These are phyloP conservation scores for Apteryx mantelli DNA, from an alignment of 2,113 vertebrate genomes.

Conservation along the genomic window DNA sequence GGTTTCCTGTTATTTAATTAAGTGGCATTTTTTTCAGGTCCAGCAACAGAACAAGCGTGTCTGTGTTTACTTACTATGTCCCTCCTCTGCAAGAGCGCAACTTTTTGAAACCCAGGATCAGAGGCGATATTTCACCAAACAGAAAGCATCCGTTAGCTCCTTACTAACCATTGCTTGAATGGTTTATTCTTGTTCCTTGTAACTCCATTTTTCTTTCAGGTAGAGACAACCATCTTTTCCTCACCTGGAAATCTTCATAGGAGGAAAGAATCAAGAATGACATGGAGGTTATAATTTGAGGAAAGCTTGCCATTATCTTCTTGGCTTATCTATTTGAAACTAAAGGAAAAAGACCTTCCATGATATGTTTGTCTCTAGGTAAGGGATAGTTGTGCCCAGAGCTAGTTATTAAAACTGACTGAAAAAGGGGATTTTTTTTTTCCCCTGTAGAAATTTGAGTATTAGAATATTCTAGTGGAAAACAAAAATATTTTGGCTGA, in stretches of 20 bases:
- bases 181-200: background rate
- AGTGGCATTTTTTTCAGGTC: background rate
- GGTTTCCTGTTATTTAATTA: conserved; percentile 14
- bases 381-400: background rate
- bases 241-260: background rate
- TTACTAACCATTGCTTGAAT: background rate
- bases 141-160: background rate
- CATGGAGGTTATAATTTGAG: background rate
- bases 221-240: background rate
- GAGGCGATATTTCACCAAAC: background rate
- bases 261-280: background rate
- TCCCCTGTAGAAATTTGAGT: background rate
- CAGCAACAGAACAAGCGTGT: background rate
- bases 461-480: background rate
- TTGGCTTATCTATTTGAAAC: background rate
- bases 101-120: background rate
- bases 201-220: background rate
- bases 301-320: background rate
- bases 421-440: background rate
- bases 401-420: background rate
- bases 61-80: background rate
- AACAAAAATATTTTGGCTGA: background rate
- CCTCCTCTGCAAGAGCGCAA: accelerated
- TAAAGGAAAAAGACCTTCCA: background rate
- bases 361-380: background rate